Evolutionary conservation across 2,888 invertebrate species (phyloP).

Genomic region (Cactoblastis cactorum): DNA sequence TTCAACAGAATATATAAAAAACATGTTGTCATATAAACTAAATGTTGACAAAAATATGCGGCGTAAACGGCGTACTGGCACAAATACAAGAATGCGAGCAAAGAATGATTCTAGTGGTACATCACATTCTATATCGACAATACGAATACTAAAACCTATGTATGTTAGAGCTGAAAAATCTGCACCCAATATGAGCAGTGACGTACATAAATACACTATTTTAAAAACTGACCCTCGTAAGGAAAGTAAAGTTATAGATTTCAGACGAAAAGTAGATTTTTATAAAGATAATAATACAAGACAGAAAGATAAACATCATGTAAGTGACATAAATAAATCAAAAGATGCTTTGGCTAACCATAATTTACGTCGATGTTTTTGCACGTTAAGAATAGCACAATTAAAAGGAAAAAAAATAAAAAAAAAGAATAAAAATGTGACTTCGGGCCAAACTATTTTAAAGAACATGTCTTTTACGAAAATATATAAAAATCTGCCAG

Average conservation of each 20-base stretch:
- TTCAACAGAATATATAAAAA: not conserved
- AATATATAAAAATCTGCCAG: not conserved
- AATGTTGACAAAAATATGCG: not conserved
- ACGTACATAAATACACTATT: not conserved
- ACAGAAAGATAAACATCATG: not conserved
- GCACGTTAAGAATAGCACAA: constrained; percentile 34
- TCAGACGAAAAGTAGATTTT: not conserved
- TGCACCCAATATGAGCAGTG: not conserved
- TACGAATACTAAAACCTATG: not conserved
- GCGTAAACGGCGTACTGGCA: not conserved
- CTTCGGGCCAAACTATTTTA: constrained; percentile 7
- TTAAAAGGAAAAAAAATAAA: constrained; percentile 17
- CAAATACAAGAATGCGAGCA: not conserved
- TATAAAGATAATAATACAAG: not conserved
- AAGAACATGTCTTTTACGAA: not conserved
- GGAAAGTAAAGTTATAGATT: not conserved
- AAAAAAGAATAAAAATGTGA: constrained; percentile 20
- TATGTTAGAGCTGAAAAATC: constrained; percentile 3
- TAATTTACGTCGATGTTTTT: constrained; percentile 32
- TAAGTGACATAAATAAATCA: not conserved
- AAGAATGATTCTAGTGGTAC: not conserved
- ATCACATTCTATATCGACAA: not conserved
- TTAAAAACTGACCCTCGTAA: not conserved
- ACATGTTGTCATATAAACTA: not conserved
- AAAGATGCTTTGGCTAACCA: constrained; percentile 13